These are phyloP conservation scores for Oreocharis arfaki DNA, from an alignment of 2,113 vertebrate genomes.

Conservation along the genomic window DNA sequence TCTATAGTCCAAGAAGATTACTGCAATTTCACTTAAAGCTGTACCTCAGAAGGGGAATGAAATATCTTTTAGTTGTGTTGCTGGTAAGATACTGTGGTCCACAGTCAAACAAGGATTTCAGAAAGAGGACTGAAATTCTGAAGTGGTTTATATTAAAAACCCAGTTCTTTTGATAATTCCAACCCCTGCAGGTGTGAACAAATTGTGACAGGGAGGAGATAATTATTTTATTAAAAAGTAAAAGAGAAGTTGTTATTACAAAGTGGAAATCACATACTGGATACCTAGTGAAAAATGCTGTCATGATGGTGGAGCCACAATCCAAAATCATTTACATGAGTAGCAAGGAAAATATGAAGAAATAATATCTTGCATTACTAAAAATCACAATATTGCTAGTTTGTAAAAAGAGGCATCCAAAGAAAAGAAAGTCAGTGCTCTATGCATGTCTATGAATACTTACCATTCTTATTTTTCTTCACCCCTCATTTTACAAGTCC, in stretches of 20 bases:
- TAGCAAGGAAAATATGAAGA: not conserved
- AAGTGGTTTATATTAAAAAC: not conserved
- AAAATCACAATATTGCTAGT: not conserved
- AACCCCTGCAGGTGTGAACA: not conserved
- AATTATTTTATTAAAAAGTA: not conserved
- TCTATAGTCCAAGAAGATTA: not conserved
- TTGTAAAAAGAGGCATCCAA: not conserved
- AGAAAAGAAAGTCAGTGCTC: not conserved
- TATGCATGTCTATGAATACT: accelerated
- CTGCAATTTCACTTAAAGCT: not conserved
- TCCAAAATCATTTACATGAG: not conserved
- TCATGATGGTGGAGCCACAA: not conserved
- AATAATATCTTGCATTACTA: not conserved
- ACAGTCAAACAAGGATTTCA: not conserved
- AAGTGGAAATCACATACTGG: not conserved
- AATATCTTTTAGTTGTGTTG: not conserved
- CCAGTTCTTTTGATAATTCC: not conserved
- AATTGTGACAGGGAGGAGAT: not conserved
- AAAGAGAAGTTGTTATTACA: not conserved
- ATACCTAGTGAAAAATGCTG: not conserved
- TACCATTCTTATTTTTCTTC: not conserved
- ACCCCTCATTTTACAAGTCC: not conserved
- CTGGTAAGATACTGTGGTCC: not conserved
- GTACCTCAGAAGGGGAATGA: not conserved
- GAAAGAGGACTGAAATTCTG: not conserved